These are phyloP conservation scores for Drosophila equinoxialis DNA, from an alignment of 1,140 invertebrate genomes.

Conservation along the genomic window DNA sequence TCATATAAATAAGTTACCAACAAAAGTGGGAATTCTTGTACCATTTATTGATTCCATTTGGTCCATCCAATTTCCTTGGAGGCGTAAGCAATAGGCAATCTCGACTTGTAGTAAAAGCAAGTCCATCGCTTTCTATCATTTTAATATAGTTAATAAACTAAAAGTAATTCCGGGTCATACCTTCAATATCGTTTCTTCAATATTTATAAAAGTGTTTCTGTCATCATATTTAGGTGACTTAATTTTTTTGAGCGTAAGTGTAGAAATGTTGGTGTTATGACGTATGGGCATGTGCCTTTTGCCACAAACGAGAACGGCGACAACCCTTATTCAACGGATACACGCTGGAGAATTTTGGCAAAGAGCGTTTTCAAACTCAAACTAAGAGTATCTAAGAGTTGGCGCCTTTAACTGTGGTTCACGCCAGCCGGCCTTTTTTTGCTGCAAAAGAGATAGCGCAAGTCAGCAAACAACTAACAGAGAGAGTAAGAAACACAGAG, in stretches of 20 bases:
- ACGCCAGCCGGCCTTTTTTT: conserved; percentile 66
- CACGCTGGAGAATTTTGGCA: conserved; percentile 26
- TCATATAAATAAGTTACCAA: no score
- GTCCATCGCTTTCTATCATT: no score
- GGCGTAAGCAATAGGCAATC: no score
- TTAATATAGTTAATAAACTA: no score
- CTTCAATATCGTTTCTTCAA: no score
- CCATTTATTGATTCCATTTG: no score
- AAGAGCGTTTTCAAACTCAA: neutral
- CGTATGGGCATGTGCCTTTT: conserved; percentile 49
- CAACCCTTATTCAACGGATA: conserved; percentile 66
- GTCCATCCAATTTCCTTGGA: no score
- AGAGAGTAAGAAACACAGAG: neutral
- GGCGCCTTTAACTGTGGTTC: conserved; percentile 21
- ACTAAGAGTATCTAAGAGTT: conserved; percentile 9
- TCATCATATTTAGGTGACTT: no score
- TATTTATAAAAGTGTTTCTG: no score
- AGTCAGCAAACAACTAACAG: neutral
- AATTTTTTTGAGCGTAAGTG: neutral
- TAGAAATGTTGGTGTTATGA: conserved; percentile 22
- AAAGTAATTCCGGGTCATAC: no score
- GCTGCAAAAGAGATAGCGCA: conserved; percentile 28
- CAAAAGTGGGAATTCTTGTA: no score
- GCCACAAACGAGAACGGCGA: conserved; percentile 34
- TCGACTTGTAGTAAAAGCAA: no score